Evolutionary conservation across 2,113 vertebrate species (phyloP).

Genomic region (Calonectris borealis): DNA sequence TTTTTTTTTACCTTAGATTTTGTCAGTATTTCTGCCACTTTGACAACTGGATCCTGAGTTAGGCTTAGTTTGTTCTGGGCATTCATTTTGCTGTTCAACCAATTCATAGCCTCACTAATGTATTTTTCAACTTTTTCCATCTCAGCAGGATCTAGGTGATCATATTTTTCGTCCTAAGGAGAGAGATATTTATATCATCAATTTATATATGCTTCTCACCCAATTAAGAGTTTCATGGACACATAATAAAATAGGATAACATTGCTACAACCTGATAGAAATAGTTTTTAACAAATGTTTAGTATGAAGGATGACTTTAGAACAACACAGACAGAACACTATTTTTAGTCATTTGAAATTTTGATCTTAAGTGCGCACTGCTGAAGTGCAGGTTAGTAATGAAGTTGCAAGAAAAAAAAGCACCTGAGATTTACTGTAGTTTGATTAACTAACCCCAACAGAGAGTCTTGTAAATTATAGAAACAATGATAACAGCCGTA

Average conservation of each 20-base stretch:
- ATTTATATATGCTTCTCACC: background rate
- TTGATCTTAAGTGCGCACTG: background rate
- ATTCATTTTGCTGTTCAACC: conserved; percentile 93
- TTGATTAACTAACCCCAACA: background rate
- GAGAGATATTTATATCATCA: background rate
- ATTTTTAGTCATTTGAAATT: background rate
- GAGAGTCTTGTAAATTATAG: background rate
- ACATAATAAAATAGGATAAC: background rate
- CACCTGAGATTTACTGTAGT: background rate
- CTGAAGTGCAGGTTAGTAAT: background rate
- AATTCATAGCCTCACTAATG: conserved; percentile 85
- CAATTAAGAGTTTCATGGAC: background rate
- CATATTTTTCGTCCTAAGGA: conserved; percentile 86
- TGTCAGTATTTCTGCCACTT: conserved; percentile 88
- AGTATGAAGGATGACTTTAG: background rate
- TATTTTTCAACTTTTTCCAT: conserved; percentile 86
- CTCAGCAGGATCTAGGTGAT: conserved; percentile 86
- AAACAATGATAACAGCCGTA: rapidly evolving
- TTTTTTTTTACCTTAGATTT: conserved; percentile 85
- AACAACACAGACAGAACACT: background rate
- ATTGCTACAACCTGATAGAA: background rate
- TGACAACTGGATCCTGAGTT: conserved; percentile 89
- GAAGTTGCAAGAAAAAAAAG: background rate
- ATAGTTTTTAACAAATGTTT: background rate
- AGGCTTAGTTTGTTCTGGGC: conserved; percentile 87